Conservation (phyloP, 2,888 invertebrate genomes). For the Euzophera pinguis region DNA sequence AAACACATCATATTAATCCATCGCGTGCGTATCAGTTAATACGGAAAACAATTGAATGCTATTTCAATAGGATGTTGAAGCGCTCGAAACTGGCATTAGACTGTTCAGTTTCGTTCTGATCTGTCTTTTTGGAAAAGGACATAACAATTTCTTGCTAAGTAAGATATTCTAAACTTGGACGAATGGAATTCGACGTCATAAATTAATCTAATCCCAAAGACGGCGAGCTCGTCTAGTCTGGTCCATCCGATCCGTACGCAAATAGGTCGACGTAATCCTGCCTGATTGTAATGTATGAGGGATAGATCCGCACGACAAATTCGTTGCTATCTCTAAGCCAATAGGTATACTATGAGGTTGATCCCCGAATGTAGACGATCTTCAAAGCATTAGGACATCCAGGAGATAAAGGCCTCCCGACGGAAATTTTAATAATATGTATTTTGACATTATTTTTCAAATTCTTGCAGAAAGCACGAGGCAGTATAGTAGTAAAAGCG, state of each 20-base stretch:
- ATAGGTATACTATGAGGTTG: not conserved
- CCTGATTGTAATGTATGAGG: constrained; percentile 55
- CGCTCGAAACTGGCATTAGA: no score
- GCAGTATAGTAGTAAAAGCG: not conserved
- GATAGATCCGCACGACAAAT: constrained; percentile 38
- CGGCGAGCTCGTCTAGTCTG: constrained; percentile 33
- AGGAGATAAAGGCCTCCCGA: no score
- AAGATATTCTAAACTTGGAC: constrained; percentile 1
- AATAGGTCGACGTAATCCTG: constrained; percentile 38
- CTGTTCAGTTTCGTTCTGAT: no score
- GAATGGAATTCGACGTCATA: constrained; percentile 23
- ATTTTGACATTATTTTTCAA: not conserved
- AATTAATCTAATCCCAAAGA: constrained; percentile 50
- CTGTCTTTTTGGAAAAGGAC: not conserved
- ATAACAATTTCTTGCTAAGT: not conserved
- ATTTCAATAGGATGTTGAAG: no score
- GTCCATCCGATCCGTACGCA: constrained; percentile 35
- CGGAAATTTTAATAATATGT: no score
- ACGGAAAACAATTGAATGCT: no score
- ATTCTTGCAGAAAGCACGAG: not conserved
- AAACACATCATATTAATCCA: no score
- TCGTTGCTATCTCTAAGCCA: constrained; percentile 33
- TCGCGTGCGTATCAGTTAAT: no score
- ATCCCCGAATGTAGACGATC: no score
- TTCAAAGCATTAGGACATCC: no score